Conservation (phyloP, 2,113 vertebrate species). For the Muntiacus reevesi region DNA sequence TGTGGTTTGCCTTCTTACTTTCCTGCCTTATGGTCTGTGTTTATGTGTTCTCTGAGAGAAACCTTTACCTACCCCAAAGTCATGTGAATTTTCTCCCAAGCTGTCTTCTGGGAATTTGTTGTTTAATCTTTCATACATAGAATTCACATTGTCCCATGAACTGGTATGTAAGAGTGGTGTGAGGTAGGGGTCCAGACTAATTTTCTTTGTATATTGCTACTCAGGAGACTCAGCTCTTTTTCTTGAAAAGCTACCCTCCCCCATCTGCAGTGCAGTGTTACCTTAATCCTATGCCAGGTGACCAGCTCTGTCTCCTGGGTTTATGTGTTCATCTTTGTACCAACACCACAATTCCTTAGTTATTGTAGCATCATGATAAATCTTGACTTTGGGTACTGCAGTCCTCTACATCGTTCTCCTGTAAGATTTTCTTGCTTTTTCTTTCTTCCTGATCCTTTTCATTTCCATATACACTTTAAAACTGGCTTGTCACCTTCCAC, state of each 20-base stretch:
- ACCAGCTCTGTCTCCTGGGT: not conserved
- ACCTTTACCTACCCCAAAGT: not conserved
- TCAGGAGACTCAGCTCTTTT: not conserved
- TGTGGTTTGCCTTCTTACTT: too few relatives aligned
- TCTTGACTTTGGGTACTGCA: not conserved
- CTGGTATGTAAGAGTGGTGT: not conserved
- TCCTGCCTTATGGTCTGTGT: too few relatives aligned
- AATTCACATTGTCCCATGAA: not conserved
- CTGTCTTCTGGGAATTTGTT: not conserved
- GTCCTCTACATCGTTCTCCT: not conserved
- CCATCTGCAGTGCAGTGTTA: too few relatives aligned
- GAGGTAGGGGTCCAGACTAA: too few relatives aligned
- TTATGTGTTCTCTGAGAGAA: not conserved
- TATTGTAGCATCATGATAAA: not conserved
- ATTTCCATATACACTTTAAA: not conserved
- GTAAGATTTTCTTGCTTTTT: not conserved
- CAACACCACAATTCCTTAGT: accelerated
- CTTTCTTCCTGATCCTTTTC: not conserved
- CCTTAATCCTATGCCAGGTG: not conserved
- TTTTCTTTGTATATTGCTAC: not conserved
- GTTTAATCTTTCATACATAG: not conserved
- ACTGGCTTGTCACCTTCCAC: not conserved
- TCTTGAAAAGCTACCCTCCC: not conserved
- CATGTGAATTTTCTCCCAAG: not conserved
- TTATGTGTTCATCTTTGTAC: not conserved